phyloP scores from a whole-genome alignment of 2,888 invertebrate genomes.

The Metellina segmentata region DNA sequence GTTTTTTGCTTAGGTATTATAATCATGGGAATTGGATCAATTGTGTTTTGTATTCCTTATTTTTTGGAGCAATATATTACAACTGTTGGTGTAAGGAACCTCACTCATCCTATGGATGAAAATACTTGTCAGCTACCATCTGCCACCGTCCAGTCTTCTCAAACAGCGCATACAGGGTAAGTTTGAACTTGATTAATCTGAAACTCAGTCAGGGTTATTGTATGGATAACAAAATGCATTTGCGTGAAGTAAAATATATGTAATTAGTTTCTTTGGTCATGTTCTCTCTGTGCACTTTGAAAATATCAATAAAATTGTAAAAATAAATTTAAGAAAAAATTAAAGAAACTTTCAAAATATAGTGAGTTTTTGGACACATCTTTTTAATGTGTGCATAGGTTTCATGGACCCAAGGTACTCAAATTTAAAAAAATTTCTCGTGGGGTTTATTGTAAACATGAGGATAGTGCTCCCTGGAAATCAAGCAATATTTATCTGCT shows the following conservation, averaged over 20 bases:
- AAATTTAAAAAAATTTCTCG: too few relatives aligned
- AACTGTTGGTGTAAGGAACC: conserved; percentile 50
- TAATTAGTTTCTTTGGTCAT: background rate
- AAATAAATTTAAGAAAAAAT: too few relatives aligned
- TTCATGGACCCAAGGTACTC: too few relatives aligned
- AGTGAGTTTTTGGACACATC: too few relatives aligned
- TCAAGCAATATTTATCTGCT: too few relatives aligned
- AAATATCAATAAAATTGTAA: too few relatives aligned
- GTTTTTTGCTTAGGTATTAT: conserved; percentile 86
- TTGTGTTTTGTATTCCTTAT: conserved; percentile 96
- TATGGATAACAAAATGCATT: background rate
- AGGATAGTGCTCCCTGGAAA: too few relatives aligned
- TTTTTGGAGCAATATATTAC: conserved; percentile 82
- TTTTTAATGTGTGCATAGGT: too few relatives aligned
- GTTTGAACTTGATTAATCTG: background rate
- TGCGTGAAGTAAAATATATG: background rate
- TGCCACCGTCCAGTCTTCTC: conserved; percentile 76
- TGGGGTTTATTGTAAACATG: too few relatives aligned
- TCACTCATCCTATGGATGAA: conserved; percentile 81
- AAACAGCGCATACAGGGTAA: conserved; percentile 77
- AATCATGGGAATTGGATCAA: conserved; percentile 95
- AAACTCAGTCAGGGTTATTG: background rate
- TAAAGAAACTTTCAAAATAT: too few relatives aligned
- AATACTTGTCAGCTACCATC: conserved; percentile 86
- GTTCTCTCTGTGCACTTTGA: too few relatives aligned